phyloP scores from a whole-genome alignment of 1,140 invertebrate species.

The Patella vulgata region DNA sequence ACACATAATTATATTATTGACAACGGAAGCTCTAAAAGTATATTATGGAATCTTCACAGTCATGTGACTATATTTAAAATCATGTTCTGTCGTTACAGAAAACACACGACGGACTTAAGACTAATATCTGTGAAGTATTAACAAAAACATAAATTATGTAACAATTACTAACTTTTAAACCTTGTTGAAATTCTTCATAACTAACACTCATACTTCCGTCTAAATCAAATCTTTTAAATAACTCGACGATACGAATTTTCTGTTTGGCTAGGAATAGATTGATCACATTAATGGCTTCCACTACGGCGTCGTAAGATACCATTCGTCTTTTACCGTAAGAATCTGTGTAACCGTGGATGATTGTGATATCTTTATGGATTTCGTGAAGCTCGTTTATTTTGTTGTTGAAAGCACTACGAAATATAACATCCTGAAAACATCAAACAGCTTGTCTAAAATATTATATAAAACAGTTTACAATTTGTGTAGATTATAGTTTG shows the following conservation, averaged over 20 bases:
- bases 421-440: constrained; percentile 45
- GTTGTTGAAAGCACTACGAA: constrained; percentile 31
- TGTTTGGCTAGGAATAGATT: constrained; percentile 47
- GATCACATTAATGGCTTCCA: constrained; percentile 51
- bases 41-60: too few relatives aligned
- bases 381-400: constrained; percentile 35
- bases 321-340: constrained; percentile 57
- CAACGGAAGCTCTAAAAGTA: not conserved
- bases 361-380: constrained; percentile 40
- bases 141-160: constrained; percentile 1
- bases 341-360: constrained; percentile 48
- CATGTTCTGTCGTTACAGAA: not conserved
- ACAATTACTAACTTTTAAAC: constrained; percentile 45
- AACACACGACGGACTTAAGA: constrained; percentile 18
- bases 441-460: too few relatives aligned
- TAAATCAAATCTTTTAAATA: constrained; percentile 55
- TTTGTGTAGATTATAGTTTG: too few relatives aligned
- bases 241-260: constrained; percentile 50
- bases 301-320: constrained; percentile 46
- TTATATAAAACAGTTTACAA: too few relatives aligned
- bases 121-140: constrained; percentile 44
- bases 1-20: not conserved
- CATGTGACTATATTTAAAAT: too few relatives aligned
- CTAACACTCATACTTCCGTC: constrained; percentile 59
- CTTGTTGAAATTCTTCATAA: constrained; percentile 56